Conservation (phyloP, 2,113 vertebrate genomes). For the Mugil cephalus region DNA sequence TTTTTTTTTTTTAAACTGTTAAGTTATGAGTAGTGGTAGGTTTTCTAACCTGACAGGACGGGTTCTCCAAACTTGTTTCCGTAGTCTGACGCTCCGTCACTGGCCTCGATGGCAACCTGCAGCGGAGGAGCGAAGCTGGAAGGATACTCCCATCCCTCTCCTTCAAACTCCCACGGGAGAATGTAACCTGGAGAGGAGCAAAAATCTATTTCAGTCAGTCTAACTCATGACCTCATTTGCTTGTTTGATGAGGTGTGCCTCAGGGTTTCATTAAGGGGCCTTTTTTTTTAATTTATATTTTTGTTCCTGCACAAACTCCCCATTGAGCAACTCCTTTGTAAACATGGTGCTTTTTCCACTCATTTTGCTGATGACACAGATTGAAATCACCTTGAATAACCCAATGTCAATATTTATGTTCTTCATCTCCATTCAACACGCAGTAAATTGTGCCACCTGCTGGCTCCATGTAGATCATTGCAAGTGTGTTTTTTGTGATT, state of each 20-base stretch:
- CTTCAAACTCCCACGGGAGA: slow-evolving; percentile 92
- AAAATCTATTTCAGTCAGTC: not conserved
- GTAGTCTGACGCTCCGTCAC: slow-evolving; percentile 94
- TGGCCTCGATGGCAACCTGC: slow-evolving; percentile 92
- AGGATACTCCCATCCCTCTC: slow-evolving; percentile 87
- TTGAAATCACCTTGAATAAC: not conserved
- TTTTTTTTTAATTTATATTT: not conserved
- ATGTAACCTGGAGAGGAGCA: slow-evolving; percentile 81
- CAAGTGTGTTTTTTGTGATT: no score
- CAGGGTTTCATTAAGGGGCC: not conserved
- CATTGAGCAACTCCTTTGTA: not conserved
- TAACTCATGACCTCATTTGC: not conserved
- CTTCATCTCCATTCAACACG: no score
- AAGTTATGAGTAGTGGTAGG: fast-evolving
- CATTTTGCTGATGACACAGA: not conserved
- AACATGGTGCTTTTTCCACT: not conserved
- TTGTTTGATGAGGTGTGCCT: not conserved
- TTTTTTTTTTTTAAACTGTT: no score
- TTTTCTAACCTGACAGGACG: slow-evolving; percentile 86
- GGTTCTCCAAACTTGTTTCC: slow-evolving; percentile 97
- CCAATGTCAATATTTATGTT: no score
- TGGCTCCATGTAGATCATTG: not conserved
- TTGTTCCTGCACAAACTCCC: not conserved
- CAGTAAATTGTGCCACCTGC: not conserved
- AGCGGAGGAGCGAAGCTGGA: slow-evolving; percentile 89